Evolutionary conservation across 2,113 vertebrate genomes (phyloP).

Genomic region (Myrmecophaga tridactyla): DNA sequence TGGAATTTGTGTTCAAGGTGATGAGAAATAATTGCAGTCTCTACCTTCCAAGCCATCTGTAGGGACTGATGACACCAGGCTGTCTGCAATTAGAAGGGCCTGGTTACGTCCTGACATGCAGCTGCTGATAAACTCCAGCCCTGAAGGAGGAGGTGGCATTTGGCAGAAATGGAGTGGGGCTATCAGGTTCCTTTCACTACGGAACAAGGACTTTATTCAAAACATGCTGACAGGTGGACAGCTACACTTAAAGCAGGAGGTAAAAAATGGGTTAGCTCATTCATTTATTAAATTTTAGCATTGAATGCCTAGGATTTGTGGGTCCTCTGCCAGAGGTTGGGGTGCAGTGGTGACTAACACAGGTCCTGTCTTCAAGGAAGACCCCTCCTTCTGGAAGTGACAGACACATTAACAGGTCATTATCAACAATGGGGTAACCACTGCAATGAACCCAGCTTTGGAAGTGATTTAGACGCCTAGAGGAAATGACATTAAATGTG

Average conservation of each 20-base stretch:
- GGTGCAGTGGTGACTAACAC: not conserved
- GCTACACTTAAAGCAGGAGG: not conserved
- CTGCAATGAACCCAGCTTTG: too few species aligned
- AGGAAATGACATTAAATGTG: not conserved
- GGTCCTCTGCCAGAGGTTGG: not conserved
- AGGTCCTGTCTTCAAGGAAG: not conserved
- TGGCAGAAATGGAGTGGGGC: not conserved
- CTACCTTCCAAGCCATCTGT: fast-evolving
- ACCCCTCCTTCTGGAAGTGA: not conserved
- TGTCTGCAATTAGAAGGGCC: not conserved
- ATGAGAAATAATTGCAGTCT: not conserved
- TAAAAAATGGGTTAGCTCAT: not conserved
- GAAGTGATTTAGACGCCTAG: not conserved
- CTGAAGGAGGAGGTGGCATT: not conserved
- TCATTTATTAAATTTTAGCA: not conserved
- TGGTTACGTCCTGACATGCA: too few species aligned
- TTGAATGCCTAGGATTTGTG: too few species aligned
- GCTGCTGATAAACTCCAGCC: not conserved
- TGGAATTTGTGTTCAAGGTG: not conserved
- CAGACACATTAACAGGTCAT: too few species aligned
- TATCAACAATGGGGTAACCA: not conserved
- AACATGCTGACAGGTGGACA: not conserved
- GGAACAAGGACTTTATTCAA: not conserved
- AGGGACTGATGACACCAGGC: not conserved
- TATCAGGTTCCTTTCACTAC: not conserved